Evolutionary conservation across 2,797 vertebrate species (phyloP).

Genomic region (Lutjanus argentimaculatus): DNA sequence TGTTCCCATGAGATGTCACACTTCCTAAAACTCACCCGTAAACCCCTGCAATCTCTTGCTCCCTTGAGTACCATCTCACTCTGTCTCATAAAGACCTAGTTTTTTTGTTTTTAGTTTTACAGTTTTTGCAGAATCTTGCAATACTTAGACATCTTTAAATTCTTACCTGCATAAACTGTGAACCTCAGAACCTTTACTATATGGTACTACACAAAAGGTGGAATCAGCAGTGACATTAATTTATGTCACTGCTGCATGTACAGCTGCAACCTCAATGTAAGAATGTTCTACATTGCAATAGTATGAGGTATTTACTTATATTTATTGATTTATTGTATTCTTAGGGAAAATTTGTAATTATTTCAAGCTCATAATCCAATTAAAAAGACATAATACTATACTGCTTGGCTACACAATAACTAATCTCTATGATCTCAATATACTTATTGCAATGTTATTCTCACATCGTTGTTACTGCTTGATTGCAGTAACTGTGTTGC

Average conservation of each 20-base stretch:
- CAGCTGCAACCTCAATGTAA: not conserved
- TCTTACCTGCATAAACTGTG: not conserved
- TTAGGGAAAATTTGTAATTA: not conserved
- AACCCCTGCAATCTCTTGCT: constrained; percentile 46
- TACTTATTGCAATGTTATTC: not conserved
- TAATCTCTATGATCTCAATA: not conserved
- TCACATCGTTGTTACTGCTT: not conserved
- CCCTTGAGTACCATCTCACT: constrained; percentile 16
- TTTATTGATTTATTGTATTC: constrained; percentile 12
- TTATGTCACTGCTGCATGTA: not conserved
- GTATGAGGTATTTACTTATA: not conserved
- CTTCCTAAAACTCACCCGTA: constrained; percentile 68
- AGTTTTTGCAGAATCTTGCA: constrained; percentile 8
- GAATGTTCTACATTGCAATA: not conserved
- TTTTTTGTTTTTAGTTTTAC: constrained; percentile 18
- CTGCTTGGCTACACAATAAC: not conserved
- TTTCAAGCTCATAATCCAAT: not conserved
- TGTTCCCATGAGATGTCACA: constrained; percentile 75
- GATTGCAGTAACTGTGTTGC: too few relatives aligned
- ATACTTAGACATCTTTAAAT: not conserved
- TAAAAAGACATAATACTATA: not conserved
- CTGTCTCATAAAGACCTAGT: constrained; percentile 16
- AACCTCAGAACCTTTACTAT: not conserved
- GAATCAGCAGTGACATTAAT: not conserved
- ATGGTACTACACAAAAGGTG: not conserved